Evolutionary conservation across 2,888 invertebrate genomes (phyloP).

Genomic region (Microdon myrmicae): DNA sequence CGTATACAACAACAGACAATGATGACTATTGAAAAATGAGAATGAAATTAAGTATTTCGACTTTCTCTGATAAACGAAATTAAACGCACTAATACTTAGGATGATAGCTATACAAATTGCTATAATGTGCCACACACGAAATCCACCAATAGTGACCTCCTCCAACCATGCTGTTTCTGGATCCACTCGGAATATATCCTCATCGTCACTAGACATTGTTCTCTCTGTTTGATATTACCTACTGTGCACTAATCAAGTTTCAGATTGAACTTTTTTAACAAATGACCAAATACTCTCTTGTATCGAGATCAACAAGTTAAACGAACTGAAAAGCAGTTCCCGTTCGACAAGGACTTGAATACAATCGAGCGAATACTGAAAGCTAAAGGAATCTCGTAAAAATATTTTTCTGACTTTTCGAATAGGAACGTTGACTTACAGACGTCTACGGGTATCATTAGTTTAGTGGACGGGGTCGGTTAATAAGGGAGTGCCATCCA

Average conservation of each 20-base stretch:
- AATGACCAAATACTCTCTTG: conserved; percentile 31
- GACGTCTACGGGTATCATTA: conserved; percentile 35
- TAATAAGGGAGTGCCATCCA: conserved; percentile 53
- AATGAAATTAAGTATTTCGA: conserved; percentile 8
- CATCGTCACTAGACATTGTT: conserved; percentile 56
- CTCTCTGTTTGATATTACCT: conserved; percentile 1
- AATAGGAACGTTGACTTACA: conserved; percentile 23
- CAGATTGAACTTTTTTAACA: conserved; percentile 23
- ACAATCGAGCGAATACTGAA: conserved; percentile 38
- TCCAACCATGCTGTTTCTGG: conserved; percentile 79
- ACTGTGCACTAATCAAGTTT: conserved; percentile 28
- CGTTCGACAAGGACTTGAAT: conserved; percentile 28
- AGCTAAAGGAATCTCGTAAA: conserved; percentile 32
- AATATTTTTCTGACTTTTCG: conserved; percentile 15
- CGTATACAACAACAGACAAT: conserved; percentile 90
- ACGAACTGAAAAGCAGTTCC: conserved; percentile 13
- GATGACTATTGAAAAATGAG: conserved; percentile 71
- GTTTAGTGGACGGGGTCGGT: conserved; percentile 49
- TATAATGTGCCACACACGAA: conserved; percentile 85
- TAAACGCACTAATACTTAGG: conserved; percentile 71
- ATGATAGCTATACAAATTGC: conserved; percentile 76
- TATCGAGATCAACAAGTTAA: conserved; percentile 39
- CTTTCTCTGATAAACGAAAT: background rate
- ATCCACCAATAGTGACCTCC: conserved; percentile 73
- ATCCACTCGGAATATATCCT: conserved; percentile 58